phyloP scores from a whole-genome alignment of 2,797 vertebrate genomes.

The Pachyuromys duprasi region DNA sequence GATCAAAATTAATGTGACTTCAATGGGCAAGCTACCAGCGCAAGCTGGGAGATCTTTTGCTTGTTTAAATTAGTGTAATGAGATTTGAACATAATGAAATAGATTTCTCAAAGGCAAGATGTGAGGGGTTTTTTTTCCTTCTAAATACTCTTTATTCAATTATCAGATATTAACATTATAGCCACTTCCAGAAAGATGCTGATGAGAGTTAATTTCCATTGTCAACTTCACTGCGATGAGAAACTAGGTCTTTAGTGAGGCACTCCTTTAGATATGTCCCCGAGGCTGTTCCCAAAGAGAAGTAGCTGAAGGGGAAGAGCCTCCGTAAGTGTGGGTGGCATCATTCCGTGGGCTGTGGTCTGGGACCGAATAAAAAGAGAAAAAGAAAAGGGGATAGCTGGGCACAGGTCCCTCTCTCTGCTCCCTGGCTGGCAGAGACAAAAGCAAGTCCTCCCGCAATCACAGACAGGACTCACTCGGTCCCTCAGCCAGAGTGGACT shows the following conservation, averaged over 20 bases:
- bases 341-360: neutral
- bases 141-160: neutral
- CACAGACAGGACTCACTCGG: neutral
- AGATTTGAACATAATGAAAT: neutral
- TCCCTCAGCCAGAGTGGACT: neutral
- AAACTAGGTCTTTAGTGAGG: neutral
- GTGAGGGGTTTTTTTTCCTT: neutral
- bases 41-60: neutral
- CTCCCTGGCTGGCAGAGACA: neutral
- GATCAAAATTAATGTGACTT: neutral
- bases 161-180: neutral
- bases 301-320: neutral
- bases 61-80: constrained; percentile 5
- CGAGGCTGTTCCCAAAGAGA: neutral
- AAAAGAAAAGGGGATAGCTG: neutral
- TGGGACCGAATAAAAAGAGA: neutral
- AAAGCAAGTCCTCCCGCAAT: neutral
- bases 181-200: neutral
- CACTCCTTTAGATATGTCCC: neutral
- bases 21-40: neutral
- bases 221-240: neutral
- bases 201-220: neutral
- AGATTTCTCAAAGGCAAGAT: neutral
- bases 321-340: neutral
- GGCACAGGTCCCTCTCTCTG: neutral